Percentiles rank a stretch among this genome's conserved stretches.
phyloP scores from a whole-genome alignment of 2,113 vertebrate genomes.

The Ahaetulla prasina region DNA sequence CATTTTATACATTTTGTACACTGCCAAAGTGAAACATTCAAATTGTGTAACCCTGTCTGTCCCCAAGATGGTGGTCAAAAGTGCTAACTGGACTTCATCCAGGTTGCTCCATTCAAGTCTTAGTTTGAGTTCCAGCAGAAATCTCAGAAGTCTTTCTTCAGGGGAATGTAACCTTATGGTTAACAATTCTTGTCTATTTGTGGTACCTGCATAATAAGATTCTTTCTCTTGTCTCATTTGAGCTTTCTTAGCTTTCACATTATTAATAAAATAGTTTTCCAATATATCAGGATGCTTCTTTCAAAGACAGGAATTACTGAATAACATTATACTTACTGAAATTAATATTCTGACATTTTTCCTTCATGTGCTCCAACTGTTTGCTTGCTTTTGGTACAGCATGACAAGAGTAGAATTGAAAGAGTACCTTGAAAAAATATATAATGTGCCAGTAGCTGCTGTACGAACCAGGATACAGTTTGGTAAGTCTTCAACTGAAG shows the following conservation, averaged over 20 bases:
- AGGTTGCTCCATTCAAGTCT: not conserved
- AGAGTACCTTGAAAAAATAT: conserved; percentile 92
- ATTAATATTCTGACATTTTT: not conserved
- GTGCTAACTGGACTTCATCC: not conserved
- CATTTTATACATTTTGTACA: not conserved
- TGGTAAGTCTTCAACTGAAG: conserved; percentile 69
- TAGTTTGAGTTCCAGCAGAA: not conserved
- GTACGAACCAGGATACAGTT: conserved; percentile 91
- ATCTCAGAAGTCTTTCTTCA: not conserved
- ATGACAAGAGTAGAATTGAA: conserved; percentile 91
- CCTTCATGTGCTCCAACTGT: not conserved
- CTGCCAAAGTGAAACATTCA: not conserved
- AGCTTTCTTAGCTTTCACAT: not conserved
- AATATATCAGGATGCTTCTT: not conserved
- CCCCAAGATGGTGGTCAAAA: not conserved
- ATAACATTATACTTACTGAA: not conserved
- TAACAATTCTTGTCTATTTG: not conserved
- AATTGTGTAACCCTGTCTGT: not conserved
- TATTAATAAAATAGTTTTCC: not conserved
- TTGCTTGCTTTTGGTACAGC: conserved; percentile 62
- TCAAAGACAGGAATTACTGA: not conserved
- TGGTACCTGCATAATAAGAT: not conserved
- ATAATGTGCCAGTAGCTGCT: conserved; percentile 80
- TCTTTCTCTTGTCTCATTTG: not conserved
- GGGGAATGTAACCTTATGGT: not conserved